Evolutionary conservation across 2,888 invertebrate genomes (phyloP).

Genomic region (Apoda limacodes): DNA sequence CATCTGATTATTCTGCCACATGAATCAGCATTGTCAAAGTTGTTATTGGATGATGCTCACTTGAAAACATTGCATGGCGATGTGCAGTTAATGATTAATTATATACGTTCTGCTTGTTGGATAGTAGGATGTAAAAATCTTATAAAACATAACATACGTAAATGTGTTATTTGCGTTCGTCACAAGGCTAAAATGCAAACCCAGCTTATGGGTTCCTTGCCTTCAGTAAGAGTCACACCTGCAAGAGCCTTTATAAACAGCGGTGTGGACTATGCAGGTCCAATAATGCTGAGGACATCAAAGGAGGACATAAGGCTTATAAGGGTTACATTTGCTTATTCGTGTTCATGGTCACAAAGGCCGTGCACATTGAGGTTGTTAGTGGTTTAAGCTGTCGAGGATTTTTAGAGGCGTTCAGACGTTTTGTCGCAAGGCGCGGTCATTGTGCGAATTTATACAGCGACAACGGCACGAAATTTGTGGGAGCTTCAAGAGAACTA

Average conservation of each 20-base stretch:
- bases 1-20: constrained; percentile 9
- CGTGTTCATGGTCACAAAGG: constrained; percentile 11
- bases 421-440: constrained; percentile 7
- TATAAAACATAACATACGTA: no score
- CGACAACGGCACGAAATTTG: constrained; percentile 11
- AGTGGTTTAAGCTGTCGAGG: constrained; percentile 9
- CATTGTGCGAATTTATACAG: constrained; percentile 9
- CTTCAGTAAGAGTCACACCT: constrained; percentile 9
- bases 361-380: constrained; percentile 13
- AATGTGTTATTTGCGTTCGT: no score
- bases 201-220: constrained; percentile 12
- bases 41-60: constrained; percentile 13
- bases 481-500: constrained; percentile 3
- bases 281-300: constrained; percentile 5
- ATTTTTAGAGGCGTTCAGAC: constrained; percentile 10
- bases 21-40: constrained; percentile 1
- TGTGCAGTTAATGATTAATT: constrained; percentile 7
- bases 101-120: constrained; percentile 5
- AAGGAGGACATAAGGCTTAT: constrained; percentile 7
- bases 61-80: constrained; percentile 14
- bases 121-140: no score
- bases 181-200: not conserved
- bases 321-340: constrained; percentile 14
- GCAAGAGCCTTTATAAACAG: constrained; percentile 4
- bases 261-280: constrained; percentile 11